phyloP scores from a whole-genome alignment of 2,797 vertebrate genomes.

The Brachyrhaphis roseni region DNA sequence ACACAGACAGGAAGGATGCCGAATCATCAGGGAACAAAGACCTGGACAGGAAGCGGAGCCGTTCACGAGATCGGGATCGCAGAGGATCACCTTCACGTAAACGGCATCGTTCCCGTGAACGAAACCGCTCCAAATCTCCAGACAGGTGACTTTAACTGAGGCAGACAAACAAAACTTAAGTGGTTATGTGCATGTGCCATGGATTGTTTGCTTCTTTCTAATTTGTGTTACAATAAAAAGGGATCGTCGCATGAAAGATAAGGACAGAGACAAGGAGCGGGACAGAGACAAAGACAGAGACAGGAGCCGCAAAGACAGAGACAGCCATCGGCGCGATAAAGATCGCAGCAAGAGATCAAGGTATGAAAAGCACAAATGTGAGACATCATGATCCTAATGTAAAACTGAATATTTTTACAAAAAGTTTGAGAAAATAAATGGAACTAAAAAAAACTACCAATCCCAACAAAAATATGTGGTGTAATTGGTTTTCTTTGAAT shows the following conservation, averaged over 20 bases:
- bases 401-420: neutral
- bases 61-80: constrained; percentile 87
- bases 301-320: constrained; percentile 85
- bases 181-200: neutral
- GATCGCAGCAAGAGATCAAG: constrained; percentile 88
- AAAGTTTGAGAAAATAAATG: neutral
- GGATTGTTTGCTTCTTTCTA: neutral
- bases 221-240: constrained; percentile 65
- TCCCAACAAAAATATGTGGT: neutral
- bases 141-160: constrained; percentile 82
- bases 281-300: constrained; percentile 88
- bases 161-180: neutral
- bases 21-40: constrained; percentile 85
- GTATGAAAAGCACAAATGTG: constrained; percentile 56
- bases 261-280: constrained; percentile 87
- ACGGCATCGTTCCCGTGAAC: constrained; percentile 89
- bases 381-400: neutral
- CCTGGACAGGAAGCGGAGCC: constrained; percentile 81
- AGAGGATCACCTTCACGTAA: constrained; percentile 89
- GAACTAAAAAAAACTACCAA: neutral
- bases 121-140: constrained; percentile 89
- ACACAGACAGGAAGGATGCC: constrained; percentile 89
- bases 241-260: constrained; percentile 91
- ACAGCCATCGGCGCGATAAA: constrained; percentile 79
- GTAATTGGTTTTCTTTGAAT: neutral